phyloP scores from a whole-genome alignment of 2,797 vertebrate genomes.

The Anguilla obscura region DNA sequence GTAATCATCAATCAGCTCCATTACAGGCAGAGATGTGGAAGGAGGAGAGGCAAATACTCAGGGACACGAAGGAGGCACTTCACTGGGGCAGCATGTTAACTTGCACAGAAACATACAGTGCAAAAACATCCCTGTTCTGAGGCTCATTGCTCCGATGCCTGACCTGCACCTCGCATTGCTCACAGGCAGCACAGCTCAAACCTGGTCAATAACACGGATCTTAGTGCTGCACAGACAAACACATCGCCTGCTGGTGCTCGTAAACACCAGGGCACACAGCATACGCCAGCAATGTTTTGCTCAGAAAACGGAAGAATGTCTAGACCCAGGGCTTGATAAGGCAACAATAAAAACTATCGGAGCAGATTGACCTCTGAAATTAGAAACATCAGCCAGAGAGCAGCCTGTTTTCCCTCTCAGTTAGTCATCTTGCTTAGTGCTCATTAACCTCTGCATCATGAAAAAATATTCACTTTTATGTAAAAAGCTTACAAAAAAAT shows the following conservation, averaged over 20 bases:
- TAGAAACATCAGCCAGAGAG: neutral
- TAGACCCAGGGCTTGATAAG: neutral
- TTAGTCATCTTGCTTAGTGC: neutral
- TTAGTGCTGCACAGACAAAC: neutral
- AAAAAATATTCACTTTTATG: neutral
- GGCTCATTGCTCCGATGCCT: neutral
- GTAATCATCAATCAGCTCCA: neutral
- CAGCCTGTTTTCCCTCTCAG: neutral
- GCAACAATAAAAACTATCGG: neutral
- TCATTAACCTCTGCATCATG: neutral
- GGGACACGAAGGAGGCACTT: too few species aligned
- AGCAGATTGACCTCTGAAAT: neutral
- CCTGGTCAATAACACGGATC: neutral
- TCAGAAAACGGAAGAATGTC: neutral
- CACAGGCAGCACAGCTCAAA: neutral
- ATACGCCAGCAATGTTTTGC: neutral
- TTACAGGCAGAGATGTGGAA: neutral
- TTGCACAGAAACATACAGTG: neutral
- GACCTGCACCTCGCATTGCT: neutral
- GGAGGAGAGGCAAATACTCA: neutral
- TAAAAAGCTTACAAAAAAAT: neutral
- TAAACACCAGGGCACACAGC: neutral
- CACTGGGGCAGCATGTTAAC: too few species aligned
- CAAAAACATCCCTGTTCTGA: neutral
- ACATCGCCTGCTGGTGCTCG: neutral